These are phyloP conservation scores for Cotesia chilonis DNA, from an alignment of 1,140 invertebrate genomes.

Conservation along the genomic window DNA sequence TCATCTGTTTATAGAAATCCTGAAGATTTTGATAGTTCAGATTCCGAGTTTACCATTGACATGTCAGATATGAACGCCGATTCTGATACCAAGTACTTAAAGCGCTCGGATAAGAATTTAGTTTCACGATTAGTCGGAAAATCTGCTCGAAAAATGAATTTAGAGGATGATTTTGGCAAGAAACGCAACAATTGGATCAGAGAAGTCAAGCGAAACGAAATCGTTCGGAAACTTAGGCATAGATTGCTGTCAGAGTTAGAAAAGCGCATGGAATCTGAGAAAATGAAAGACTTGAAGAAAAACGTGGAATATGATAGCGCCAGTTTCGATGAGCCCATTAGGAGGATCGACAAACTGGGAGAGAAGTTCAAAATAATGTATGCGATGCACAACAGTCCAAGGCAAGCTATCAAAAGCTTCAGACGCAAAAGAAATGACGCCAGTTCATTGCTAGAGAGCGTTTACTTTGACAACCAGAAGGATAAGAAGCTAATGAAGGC, in stretches of 20 bases:
- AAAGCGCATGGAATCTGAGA: neutral
- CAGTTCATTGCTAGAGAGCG: neutral
- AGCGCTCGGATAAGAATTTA: neutral
- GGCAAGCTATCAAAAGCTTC: neutral
- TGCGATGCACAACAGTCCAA: slow-evolving; percentile 29
- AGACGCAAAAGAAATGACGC: neutral
- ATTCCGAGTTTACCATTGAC: slow-evolving; percentile 36
- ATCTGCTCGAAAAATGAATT: slow-evolving; percentile 37
- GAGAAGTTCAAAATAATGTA: slow-evolving; percentile 42
- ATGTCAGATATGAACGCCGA: slow-evolving; percentile 7
- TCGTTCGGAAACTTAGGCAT: slow-evolving; percentile 15
- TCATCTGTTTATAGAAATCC: slow-evolving; percentile 13
- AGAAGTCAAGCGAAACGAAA: slow-evolving; percentile 32
- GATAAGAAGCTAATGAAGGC: slow-evolving; percentile 33
- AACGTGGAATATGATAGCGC: neutral
- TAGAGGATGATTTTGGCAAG: slow-evolving; percentile 24
- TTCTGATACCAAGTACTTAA: too few species aligned
- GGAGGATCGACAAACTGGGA: slow-evolving; percentile 13
- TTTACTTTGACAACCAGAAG: slow-evolving; percentile 15
- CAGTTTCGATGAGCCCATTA: neutral
- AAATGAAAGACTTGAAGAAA: slow-evolving; percentile 12
- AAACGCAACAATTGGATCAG: slow-evolving; percentile 35
- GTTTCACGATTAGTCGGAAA: slow-evolving; percentile 20
- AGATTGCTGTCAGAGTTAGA: slow-evolving; percentile 6
- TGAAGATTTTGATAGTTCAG: slow-evolving; percentile 27